Percentiles rank a stretch among this genome's conserved stretches.
Conservation (phyloP, 2,888 invertebrate species). For the Plagiodera versicolora region DNA sequence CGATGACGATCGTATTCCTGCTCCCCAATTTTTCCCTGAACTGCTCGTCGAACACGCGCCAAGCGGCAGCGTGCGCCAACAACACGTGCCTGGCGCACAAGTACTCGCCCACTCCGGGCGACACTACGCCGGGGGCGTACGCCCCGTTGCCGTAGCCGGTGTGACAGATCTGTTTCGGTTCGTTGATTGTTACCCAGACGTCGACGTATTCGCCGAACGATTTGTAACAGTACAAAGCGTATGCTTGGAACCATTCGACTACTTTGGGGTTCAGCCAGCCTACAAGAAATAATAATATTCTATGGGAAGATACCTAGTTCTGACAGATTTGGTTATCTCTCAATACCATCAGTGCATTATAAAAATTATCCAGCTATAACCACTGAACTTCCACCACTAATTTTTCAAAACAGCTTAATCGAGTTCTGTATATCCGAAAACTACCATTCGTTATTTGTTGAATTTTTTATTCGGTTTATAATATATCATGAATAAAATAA, state of each 20-base stretch:
- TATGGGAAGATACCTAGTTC: too few relatives aligned
- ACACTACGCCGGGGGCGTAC: constrained; percentile 47
- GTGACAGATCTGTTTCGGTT: constrained; percentile 49
- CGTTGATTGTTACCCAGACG: constrained; percentile 59
- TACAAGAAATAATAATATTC: constrained; percentile 2
- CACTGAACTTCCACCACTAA: too few relatives aligned
- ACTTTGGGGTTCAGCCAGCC: constrained; percentile 59
- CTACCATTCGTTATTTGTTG: too few relatives aligned
- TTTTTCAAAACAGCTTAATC: too few relatives aligned
- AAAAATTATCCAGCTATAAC: too few relatives aligned
- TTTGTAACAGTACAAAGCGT: constrained; percentile 54
- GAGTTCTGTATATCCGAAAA: too few relatives aligned
- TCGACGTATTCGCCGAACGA: constrained; percentile 45
- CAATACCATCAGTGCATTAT: too few relatives aligned
- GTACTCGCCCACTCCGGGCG: constrained; percentile 62
- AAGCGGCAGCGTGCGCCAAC: constrained; percentile 68
- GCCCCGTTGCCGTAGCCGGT: constrained; percentile 42
- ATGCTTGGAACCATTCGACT: constrained; percentile 60
- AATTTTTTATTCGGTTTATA: too few relatives aligned
- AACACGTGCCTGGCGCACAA: constrained; percentile 66
- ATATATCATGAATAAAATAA: too few relatives aligned
- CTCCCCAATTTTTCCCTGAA: constrained; percentile 51
- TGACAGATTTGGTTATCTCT: too few relatives aligned
- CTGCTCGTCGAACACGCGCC: constrained; percentile 64
- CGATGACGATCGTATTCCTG: constrained; percentile 57